phyloP scores from a whole-genome alignment of 2,888 invertebrate species.

The Sarcophaga caerulescens region DNA sequence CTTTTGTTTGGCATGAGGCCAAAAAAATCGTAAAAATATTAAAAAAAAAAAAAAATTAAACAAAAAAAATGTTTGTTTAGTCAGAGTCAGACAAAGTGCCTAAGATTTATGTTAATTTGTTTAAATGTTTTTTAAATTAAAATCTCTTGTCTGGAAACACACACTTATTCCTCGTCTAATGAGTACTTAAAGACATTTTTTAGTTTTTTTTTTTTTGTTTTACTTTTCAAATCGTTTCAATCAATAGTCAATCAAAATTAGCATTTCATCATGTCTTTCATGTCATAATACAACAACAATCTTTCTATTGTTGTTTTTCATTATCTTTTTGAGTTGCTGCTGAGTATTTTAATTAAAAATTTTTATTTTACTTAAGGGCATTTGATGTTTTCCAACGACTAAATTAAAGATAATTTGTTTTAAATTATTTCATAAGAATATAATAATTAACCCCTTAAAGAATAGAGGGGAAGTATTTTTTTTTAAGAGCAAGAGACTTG shows the following conservation, averaged over 20 bases:
- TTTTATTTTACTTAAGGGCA: constrained; percentile 1
- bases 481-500: no score
- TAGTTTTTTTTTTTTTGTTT: not conserved
- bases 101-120: constrained; percentile 2
- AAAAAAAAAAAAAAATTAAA: not conserved
- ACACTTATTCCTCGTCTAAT: no score
- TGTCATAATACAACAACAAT: constrained; percentile 5
- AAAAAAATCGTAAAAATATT: not conserved
- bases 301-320: not conserved
- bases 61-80: not conserved
- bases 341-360: not conserved
- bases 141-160: no score
- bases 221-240: not conserved
- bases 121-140: not conserved
- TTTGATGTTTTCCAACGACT: not conserved
- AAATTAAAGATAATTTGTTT: constrained; percentile 14
- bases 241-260: constrained; percentile 50
- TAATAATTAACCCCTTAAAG: constrained; percentile 17
- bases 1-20: not conserved
- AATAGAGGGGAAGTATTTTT: no score
- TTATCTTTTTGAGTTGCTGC: no score
- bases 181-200: not conserved
- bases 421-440: not conserved
- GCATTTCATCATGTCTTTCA: constrained; percentile 29
- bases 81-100: no score